Percentiles rank a stretch among this genome's conserved stretches.
Evolutionary conservation across 1,140 invertebrate species (phyloP).

Genomic region (Tyrophagus putrescentiae): DNA sequence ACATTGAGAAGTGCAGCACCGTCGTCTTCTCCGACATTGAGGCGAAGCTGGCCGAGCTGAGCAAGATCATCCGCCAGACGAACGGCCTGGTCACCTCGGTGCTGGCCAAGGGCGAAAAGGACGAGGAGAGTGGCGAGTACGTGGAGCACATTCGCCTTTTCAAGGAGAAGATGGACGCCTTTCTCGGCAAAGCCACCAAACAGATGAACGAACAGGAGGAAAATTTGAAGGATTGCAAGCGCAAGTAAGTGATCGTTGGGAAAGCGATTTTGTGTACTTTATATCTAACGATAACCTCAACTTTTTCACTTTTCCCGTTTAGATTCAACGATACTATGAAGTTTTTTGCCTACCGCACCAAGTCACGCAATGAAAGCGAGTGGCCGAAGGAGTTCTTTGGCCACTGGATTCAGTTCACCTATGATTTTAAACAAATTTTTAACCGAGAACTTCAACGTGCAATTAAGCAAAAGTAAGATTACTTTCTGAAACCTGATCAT

Average conservation of each 20-base stretch:
- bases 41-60: constrained; percentile 50
- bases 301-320: constrained; percentile 27
- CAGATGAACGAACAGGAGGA: constrained; percentile 36
- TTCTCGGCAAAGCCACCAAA: constrained; percentile 41
- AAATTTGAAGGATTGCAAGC: constrained; percentile 33
- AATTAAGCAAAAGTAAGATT: constrained; percentile 41
- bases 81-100: constrained; percentile 32
- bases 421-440: constrained; percentile 89
- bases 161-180: constrained; percentile 68
- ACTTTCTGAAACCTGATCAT: constrained; percentile 7
- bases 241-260: constrained; percentile 30
- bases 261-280: too few relatives aligned
- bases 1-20: constrained; percentile 61
- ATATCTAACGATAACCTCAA: too few relatives aligned
- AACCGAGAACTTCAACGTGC: constrained; percentile 80
- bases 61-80: constrained; percentile 10
- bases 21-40: constrained; percentile 76
- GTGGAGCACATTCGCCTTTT: constrained; percentile 63
- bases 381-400: constrained; percentile 73
- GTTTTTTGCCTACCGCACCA: constrained; percentile 73
- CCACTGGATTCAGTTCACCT: constrained; percentile 72
- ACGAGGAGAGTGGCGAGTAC: constrained; percentile 23
- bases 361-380: constrained; percentile 53
- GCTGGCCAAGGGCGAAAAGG: constrained; percentile 29
- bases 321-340: constrained; percentile 61